Evolutionary conservation across 2,888 invertebrate species (phyloP), one percentile per base, ranked within the genome.

Genomic region (Apamea anceps): DNA sequence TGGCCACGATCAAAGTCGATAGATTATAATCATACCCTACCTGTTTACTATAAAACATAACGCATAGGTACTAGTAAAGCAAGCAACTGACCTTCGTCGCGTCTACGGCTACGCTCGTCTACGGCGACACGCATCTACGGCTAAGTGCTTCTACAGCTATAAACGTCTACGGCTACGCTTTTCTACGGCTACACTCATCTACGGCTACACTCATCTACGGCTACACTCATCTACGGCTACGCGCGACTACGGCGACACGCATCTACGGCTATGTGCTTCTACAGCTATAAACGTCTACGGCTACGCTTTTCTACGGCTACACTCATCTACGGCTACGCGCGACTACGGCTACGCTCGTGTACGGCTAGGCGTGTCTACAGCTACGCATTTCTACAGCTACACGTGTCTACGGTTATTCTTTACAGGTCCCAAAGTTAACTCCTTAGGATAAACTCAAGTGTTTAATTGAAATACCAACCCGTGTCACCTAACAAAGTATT

Each of bases 401-500:
- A 8, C n/a, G 3, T 15, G 10, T 32, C 6, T 51, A 70, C 10
- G 18, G 37, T 37, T 67, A 68, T 54, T 37, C 18, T 42, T 60
- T 3, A 68, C 68, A 32, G 51, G 25, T 45, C 1, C 8, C 8
- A 45, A 48, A 28, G 25, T 65, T 45, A 54, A 66, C 65, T 74
- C 15, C 80, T 37, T 54, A 45, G 1, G 0, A 68, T 37, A 66
- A 75, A 48, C 25, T 70, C 48, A 67, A 72, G 48, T 72, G 28
- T 48, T 12, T 37, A 51, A 48, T 84, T 84, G 45, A 79, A 72
- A 62, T 62, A 54, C 60, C 6, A 54, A 72, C 85, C 63, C 10
- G 67, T 63, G 21, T 72, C 28, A 42, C 37, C 2, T 68, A 80
- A 32, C 80, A 72, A 82, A 85, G 76, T 82, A 70, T 57, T 32